A percentile compares a stretch with the other conserved stretches of the same genome.
Evolutionary conservation across 2,888 invertebrate genomes (phyloP).

Genomic region (Trichogramma evanescens): DNA sequence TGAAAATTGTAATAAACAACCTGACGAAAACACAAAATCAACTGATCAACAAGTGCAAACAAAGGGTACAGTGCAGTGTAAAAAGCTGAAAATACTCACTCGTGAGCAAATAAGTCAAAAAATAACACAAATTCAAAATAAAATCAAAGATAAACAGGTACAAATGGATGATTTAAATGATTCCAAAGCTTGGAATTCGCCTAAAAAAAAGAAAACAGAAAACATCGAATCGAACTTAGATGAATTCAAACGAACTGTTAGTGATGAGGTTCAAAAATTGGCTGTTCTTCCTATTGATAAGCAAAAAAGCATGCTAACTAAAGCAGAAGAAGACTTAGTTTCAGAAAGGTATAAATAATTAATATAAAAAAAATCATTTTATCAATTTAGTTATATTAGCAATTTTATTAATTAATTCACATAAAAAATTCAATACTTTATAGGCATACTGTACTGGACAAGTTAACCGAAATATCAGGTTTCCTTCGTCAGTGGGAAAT

Average conservation of each 20-base stretch:
- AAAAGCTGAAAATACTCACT: conserved; percentile 31
- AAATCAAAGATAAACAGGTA: background rate
- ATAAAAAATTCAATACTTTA: background rate
- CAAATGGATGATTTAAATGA: conserved; percentile 6
- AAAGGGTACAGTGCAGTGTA: conserved; percentile 3
- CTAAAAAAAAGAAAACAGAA: background rate
- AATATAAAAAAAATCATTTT: background rate
- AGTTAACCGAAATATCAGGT: conserved; percentile 40
- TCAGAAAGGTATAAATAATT: conserved; percentile 31
- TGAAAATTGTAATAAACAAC: background rate
- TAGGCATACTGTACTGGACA: conserved; percentile 41
- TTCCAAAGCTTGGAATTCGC: background rate
- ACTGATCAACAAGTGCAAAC: background rate
- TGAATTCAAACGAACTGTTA: conserved; percentile 29
- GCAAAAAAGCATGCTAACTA: conserved; percentile 27
- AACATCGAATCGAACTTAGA: conserved; percentile 15
- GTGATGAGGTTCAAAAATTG: conserved; percentile 28
- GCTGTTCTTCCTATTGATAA: conserved; percentile 24
- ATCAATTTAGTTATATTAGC: background rate
- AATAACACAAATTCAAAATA: conserved; percentile 26
- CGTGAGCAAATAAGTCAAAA: conserved; percentile 36
- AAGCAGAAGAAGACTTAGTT: conserved; percentile 36
- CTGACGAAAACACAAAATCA: background rate
- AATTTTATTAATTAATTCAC: background rate
- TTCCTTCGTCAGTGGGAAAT: conserved; percentile 39